phyloP scores from a whole-genome alignment of 2,888 invertebrate species.

The Aquatica leii region DNA sequence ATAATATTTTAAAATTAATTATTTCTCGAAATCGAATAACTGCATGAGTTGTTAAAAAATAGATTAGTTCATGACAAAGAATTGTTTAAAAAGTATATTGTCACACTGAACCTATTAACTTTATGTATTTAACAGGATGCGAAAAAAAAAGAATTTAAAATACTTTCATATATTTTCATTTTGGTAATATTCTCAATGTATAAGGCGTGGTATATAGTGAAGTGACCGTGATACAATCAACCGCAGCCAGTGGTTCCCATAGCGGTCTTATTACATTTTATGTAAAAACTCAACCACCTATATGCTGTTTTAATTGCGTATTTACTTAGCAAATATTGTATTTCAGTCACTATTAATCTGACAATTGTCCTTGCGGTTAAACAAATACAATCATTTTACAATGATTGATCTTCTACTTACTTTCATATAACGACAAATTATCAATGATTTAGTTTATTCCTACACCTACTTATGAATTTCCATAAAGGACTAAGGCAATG shows the following conservation, averaged over 20 bases:
- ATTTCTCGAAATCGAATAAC: too few relatives aligned
- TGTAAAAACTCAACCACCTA: constrained; percentile 35
- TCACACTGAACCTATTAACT: too few relatives aligned
- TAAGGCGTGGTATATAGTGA: constrained; percentile 7
- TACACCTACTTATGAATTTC: too few relatives aligned
- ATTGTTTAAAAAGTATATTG: too few relatives aligned
- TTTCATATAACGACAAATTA: too few relatives aligned
- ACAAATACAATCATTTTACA: constrained; percentile 23
- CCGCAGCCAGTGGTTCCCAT: constrained; percentile 41
- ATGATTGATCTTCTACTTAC: constrained; percentile 9
- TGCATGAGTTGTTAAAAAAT: too few relatives aligned
- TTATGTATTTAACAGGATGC: neutral
- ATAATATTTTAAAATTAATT: too few relatives aligned
- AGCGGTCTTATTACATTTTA: constrained; percentile 36
- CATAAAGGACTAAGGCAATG: too few relatives aligned
- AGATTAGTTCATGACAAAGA: too few relatives aligned
- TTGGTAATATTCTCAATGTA: neutral
- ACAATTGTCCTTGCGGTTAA: constrained; percentile 42
- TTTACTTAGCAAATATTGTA: constrained; percentile 29
- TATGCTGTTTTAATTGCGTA: constrained; percentile 43
- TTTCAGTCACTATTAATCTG: constrained; percentile 36
- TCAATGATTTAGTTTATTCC: too few relatives aligned
- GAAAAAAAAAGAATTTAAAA: neutral
- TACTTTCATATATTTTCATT: constrained; percentile 2
- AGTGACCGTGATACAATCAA: constrained; percentile 38